Base-by-base conservation (phyloP, 2,888 invertebrate genomes). In the Polyploca ridens region DNA sequence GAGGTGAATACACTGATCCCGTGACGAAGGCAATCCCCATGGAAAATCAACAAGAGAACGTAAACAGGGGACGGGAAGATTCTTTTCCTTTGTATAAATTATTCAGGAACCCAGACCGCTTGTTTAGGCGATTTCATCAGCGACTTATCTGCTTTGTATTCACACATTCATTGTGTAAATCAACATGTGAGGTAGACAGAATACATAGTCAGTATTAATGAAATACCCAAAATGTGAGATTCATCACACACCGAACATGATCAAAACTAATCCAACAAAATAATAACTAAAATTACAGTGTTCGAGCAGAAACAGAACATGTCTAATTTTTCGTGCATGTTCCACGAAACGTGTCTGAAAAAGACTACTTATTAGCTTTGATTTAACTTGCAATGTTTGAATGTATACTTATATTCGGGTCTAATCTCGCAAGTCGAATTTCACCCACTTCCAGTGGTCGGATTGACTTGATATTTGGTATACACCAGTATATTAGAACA, bases 71-170 rank as follows among this genome's bases (percentile, higher is more conserved):
- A 74, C 73, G 78, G 77, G 72, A 67, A 70, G 81, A 85, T 86
- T 84, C 86, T 87, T 90, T 86, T 78, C 79, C 77, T 72, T 73
- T 77, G 79, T 80, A 82, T 90, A 90, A 89, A 90, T 89, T 90
- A 90, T 91, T 86, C 88, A 86, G 77, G 74, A 79, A 75, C 79
- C 76, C 79, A 79, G 70, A 81, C 85, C 86, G 85, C 84, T 82
- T 86, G 85, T 87, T 87, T 83, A 77, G 83, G 76, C 79, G 82
- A 86, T 90, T 90, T 89, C 87, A 86, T 88, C 86, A 85, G 80
- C 80, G 79, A 81, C 77, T 79, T 78, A 67, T 71, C 67, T 74
- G 72, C 70, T 79, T 81, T 78, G 75, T 75, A 71, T 81, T 79
- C 78, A 72, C 76, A 69, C 70, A 72, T 73, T 33, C 10, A 33